Base-by-base conservation (phyloP, 1,140 invertebrate species). In the Neomicropteryx cornuta region DNA sequence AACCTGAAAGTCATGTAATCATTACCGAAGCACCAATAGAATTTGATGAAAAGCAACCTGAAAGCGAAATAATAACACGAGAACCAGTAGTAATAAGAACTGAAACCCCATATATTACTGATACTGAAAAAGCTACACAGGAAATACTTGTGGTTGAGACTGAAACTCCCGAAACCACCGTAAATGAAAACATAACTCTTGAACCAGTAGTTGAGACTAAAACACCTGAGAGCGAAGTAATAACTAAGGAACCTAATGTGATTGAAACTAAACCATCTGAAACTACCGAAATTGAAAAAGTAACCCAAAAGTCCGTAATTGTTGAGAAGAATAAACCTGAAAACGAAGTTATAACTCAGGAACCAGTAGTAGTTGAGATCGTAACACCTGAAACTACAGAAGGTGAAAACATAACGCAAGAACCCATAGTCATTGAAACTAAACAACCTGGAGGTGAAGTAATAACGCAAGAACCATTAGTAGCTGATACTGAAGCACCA, bases 391-490 rank as follows among this genome's bases (percentile, higher is more conserved):
- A 45, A 8, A 34, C 14, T 32, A n/a, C 33, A n/a, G 18, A 41
- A 31, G 28, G 18, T 11, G 42, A 37, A 43, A 50, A 50, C 27
- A 44, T 48, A 36, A 20, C 19, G 1, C 29, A 36, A 2, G 47
- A 46, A 30, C 36, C 14, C 13, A 18, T 18, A 33, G 36, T 32
- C 23, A 3, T 19, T 13, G 13, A 36, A 41, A 21, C 17, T 4
- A 21, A 36, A 42, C 16, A 28, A 19, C 28, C 18, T 20, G 30
- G 44, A 17, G 34, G 40, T 18, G 38, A 44, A 39, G 23, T 14
- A 18, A 5, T 39, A 13, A 21, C 17, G 36, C 2, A 19, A 18
- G 35, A 36, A 32, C 18, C 32, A 22, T 13, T 23, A 21, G 35
- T 47, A 31, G 10, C 47, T 37, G 30, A 36, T 41, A 32, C 39